A percentile compares a stretch with the other conserved stretches of the same genome.
Conservation (phyloP, 2,888 invertebrate species). For the Andrena haemorrhoa region DNA sequence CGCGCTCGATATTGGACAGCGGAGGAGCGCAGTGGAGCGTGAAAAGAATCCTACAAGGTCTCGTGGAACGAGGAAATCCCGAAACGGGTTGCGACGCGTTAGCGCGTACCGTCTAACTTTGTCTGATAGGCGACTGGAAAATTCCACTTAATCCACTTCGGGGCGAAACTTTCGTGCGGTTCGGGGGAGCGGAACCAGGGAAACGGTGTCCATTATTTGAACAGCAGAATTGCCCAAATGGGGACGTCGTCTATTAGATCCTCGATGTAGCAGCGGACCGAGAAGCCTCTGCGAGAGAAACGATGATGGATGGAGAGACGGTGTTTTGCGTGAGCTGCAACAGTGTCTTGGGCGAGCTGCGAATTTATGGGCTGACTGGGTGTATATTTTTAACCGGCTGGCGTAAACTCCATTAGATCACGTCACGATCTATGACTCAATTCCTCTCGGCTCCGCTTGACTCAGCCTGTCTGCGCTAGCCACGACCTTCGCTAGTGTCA, state of each 20-base stretch:
- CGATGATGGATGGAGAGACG: not conserved
- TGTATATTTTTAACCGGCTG: constrained; percentile 44
- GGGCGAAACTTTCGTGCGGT: constrained; percentile 2
- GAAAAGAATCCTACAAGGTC: constrained; percentile 3
- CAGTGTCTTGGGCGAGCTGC: not conserved
- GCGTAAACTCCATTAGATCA: constrained; percentile 46
- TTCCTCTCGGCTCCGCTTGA: constrained; percentile 19
- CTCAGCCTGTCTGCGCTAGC: constrained; percentile 39
- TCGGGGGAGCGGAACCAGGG: not conserved
- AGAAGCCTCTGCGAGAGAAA: not conserved
- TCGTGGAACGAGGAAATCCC: constrained; percentile 26
- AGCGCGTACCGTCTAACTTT: constrained; percentile 12
- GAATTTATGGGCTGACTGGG: constrained; percentile 24
- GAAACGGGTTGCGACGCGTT: not conserved
- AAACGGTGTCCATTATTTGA: not conserved
- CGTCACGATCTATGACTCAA: constrained; percentile 61
- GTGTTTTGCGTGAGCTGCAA: not conserved
- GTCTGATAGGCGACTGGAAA: constrained; percentile 21
- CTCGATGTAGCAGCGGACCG: not conserved
- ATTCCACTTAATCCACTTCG: constrained; percentile 36
- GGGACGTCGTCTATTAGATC: not conserved
- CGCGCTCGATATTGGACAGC: not conserved
- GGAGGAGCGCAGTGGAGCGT: not conserved
- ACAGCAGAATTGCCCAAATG: not conserved
- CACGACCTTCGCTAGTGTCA: constrained; percentile 80